These are phyloP conservation scores for Cottoperca gobio DNA, from an alignment of 2,797 vertebrate species.

Conservation along the genomic window DNA sequence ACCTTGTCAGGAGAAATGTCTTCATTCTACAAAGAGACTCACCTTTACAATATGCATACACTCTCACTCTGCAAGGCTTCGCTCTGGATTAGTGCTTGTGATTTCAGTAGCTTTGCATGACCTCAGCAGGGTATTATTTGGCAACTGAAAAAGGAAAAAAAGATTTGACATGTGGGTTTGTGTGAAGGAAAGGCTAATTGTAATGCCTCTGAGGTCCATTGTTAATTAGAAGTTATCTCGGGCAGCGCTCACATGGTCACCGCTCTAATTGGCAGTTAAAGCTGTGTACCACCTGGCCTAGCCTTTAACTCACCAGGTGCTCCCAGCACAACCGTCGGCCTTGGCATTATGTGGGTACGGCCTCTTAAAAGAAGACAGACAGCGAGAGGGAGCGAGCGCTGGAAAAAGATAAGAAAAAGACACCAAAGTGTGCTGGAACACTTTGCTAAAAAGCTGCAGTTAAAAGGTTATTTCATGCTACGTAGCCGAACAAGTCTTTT, in stretches of 20 bases:
- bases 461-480: constrained; percentile 48
- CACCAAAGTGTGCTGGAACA: constrained; percentile 7
- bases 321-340: constrained; percentile 56
- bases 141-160: constrained; percentile 9
- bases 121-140: constrained; percentile 17
- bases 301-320: constrained; percentile 76
- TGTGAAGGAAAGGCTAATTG: constrained; percentile 74
- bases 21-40: constrained; percentile 41
- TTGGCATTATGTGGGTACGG: constrained; percentile 47
- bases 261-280: constrained; percentile 78
- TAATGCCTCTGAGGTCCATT: constrained; percentile 71
- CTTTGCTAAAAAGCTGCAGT: constrained; percentile 31
- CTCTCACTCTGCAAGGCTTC: constrained; percentile 2
- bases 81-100: background rate
- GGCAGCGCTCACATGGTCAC: constrained; percentile 70
- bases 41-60: constrained; percentile 17
- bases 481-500: constrained; percentile 21
- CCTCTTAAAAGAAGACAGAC: constrained; percentile 41
- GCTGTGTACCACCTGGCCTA: constrained; percentile 74
- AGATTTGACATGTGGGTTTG: constrained; percentile 49
- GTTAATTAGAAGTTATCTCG: constrained; percentile 78
- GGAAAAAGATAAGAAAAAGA: constrained; percentile 7
- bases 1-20: constrained; percentile 59
- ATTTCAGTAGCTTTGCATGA: constrained; percentile 10
- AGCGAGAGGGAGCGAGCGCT: background rate